phyloP scores from a whole-genome alignment of 2,113 vertebrate genomes.

The Danio rerio region GRCz12tu NC_133177.1:12030501-12031000 shows the following conservation, averaged over 20 bases:
- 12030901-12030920: constrained; percentile 54
- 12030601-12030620: no score
- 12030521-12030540: no score
- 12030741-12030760: constrained; percentile 30
- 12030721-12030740: constrained; percentile 20
- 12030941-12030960: constrained; percentile 49
- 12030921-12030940: constrained; percentile 46
- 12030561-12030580: no score
- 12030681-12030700: no score
- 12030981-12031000: constrained; percentile 20
- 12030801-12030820: constrained; percentile 31
- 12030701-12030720: neutral
- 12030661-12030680: no score
- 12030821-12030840: constrained; percentile 51
- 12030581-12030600: no score
- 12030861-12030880: constrained; percentile 58
- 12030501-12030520: no score
- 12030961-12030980: constrained; percentile 42
- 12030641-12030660: no score
- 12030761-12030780: constrained; percentile 4
- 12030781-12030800: neutral
- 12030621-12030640: no score
- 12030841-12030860: constrained; percentile 53
- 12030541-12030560: no score
- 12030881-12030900: constrained; percentile 59